Percentiles rank a stretch among this genome's conserved stretches.
Evolutionary conservation across 2,797 vertebrate species (phyloP).

Genomic region (Iguana delicatissima): DNA sequence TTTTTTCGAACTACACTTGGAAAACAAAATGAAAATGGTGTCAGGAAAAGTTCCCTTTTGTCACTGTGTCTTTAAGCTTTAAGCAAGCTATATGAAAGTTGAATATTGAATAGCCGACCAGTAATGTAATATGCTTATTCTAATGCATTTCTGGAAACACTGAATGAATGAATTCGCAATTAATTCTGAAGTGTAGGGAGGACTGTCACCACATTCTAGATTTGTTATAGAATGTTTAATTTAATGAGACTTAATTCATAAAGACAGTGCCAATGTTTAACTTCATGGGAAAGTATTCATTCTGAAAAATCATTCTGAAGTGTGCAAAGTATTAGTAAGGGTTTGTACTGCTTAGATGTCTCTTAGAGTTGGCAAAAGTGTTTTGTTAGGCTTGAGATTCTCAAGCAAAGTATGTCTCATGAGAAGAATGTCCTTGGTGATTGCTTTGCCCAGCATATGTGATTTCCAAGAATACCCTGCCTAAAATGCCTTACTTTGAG

Average conservation of each 20-base stretch:
- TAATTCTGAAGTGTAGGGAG: slow-evolving; percentile 59
- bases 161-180: slow-evolving; percentile 56
- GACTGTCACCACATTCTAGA: slow-evolving; percentile 56
- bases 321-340: not conserved
- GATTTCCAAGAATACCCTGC: too few species aligned
- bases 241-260: slow-evolving; percentile 6
- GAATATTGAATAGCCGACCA: not conserved
- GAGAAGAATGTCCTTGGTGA: too few species aligned
- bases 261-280: slow-evolving; percentile 38
- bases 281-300: slow-evolving; percentile 34
- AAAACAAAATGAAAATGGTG: slow-evolving; percentile 14
- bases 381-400: not conserved
- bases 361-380: not conserved
- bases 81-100: slow-evolving; percentile 33
- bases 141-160: not conserved
- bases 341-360: not conserved
- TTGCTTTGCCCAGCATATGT: too few species aligned
- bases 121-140: slow-evolving; percentile 54
- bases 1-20: slow-evolving; percentile 35
- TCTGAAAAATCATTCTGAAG: slow-evolving; percentile 10
- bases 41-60: slow-evolving; percentile 41
- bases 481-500: too few species aligned
- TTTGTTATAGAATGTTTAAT: not conserved
- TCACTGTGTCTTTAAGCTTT: slow-evolving; percentile 36
- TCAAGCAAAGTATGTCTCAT: not conserved